phyloP scores from a whole-genome alignment of 2,888 invertebrate genomes.

The Eupithecia centaureata region DNA sequence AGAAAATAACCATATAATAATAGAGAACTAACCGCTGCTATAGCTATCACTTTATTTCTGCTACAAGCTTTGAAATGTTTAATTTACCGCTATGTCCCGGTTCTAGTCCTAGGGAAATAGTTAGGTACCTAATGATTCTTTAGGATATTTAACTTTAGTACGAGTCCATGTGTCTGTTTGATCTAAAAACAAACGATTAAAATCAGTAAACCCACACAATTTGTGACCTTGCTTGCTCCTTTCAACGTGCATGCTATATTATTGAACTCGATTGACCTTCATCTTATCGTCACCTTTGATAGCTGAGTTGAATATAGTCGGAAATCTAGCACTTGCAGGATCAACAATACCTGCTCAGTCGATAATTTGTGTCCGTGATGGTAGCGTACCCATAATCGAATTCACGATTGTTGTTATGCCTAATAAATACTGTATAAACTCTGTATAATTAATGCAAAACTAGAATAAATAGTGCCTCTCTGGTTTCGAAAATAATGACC shows the following conservation, averaged over 20 bases:
- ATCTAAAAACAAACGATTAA: slow-evolving; percentile 10
- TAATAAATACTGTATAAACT: too few species aligned
- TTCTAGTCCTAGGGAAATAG: not conserved
- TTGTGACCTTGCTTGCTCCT: slow-evolving; percentile 51
- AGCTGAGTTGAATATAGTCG: slow-evolving; percentile 27
- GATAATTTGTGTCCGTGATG: not conserved
- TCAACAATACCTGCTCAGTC: not conserved
- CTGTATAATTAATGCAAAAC: too few species aligned
- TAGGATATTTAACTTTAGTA: not conserved
- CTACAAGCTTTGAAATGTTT: not conserved
- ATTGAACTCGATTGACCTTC: slow-evolving; percentile 49
- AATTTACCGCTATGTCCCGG: not conserved
- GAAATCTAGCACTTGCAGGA: slow-evolving; percentile 9
- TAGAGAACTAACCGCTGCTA: too few species aligned
- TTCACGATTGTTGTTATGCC: too few species aligned
- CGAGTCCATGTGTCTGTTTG: not conserved
- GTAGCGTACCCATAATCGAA: too few species aligned
- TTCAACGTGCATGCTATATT: slow-evolving; percentile 46
- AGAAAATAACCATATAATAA: too few species aligned
- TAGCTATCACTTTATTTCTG: too few species aligned
- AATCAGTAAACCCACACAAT: slow-evolving; percentile 38
- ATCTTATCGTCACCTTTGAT: slow-evolving; percentile 28
- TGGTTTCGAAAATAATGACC: too few species aligned
- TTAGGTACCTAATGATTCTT: not conserved
- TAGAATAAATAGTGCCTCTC: too few species aligned